These are phyloP conservation scores for Cantharis nigra DNA, from an alignment of 2,888 invertebrate species.

Conservation along the genomic window DNA sequence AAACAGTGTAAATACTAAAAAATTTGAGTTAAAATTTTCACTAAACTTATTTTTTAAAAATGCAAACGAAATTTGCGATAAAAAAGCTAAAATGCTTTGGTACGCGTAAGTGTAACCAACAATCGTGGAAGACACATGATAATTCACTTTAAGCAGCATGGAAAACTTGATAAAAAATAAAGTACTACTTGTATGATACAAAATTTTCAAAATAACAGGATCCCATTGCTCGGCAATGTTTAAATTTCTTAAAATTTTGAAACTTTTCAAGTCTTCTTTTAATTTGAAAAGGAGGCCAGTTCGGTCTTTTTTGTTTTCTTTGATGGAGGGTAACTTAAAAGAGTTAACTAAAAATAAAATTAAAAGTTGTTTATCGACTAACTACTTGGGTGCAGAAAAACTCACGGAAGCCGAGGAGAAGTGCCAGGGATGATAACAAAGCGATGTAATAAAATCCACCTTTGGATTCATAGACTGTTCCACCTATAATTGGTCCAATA, in stretches of 20 bases:
- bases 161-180: slow-evolving; percentile 26
- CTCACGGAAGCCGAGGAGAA: slow-evolving; percentile 4
- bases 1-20: slow-evolving; percentile 4
- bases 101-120: slow-evolving; percentile 20
- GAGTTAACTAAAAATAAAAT: slow-evolving; percentile 9
- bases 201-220: slow-evolving; percentile 1
- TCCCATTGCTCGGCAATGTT: slow-evolving; percentile 7
- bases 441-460: slow-evolving; percentile 62
- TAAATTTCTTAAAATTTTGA: neutral
- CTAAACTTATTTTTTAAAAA: slow-evolving; percentile 1
- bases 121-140: neutral
- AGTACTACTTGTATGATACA: slow-evolving; percentile 12
- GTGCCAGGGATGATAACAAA: neutral
- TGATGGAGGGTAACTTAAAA: neutral
- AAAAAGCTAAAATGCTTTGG: slow-evolving; percentile 23
- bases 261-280: neutral
- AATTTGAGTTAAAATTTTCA: neutral
- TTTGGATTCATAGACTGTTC: slow-evolving; percentile 62
- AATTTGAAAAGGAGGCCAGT: neutral
- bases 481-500: slow-evolving; percentile 70
- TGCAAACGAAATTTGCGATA: slow-evolving; percentile 5
- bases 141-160: slow-evolving; percentile 10
- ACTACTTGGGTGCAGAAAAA: neutral
- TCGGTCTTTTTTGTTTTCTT: neutral
- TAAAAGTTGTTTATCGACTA: neutral